Evolutionary conservation across 2,797 vertebrate genomes (phyloP), one percentile per base, ranked within the genome.

Genomic region (Apogon talboti): DNA sequence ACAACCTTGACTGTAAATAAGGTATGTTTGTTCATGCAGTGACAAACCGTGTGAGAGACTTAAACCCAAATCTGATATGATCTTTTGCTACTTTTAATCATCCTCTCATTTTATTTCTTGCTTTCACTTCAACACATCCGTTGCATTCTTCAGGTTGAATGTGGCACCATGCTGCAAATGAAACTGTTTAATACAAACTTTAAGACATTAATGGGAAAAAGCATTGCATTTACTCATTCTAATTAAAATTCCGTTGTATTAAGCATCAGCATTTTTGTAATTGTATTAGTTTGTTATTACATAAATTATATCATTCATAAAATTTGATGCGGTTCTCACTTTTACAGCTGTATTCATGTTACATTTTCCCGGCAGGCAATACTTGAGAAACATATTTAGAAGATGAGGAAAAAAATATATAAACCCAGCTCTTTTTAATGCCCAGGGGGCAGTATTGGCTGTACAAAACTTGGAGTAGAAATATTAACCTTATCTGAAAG

Each of bases 361-460:
- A 1, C 12, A 8, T 61, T 47, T 72, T 69, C 13, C 15, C 44
- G 14, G 1, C 41, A 64, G 42, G 50, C 33, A 56, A 35, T 35
- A 35, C 9, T 35, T 35, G 33, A 35, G 9, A 35, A 35, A 35
- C 9, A 10, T 16, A 55, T 44, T 71, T 38, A 2, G 8, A 60
- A 45, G 53, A 51, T 18, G 35, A 67, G 5, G 51, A n/a, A 55
- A 68, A 0, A 37, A 35, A 15, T 3, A 45, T 7, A 8, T 53
- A 48, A 15, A 35, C 7, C 33, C 33, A 8, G 44, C 11, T 58
- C 11, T 37, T 4, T 42, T 16, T 58, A 42, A 63, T 70, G 42
- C 48, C 58, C 59, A 77, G 58, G 56, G 48, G 67, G 71, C 64
- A 62, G 55, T 43, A 64, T 66, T 54, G 55, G 5, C 48, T 67